phyloP scores from a whole-genome alignment of 2,797 vertebrate species.

The Xenentodon cancila region DNA sequence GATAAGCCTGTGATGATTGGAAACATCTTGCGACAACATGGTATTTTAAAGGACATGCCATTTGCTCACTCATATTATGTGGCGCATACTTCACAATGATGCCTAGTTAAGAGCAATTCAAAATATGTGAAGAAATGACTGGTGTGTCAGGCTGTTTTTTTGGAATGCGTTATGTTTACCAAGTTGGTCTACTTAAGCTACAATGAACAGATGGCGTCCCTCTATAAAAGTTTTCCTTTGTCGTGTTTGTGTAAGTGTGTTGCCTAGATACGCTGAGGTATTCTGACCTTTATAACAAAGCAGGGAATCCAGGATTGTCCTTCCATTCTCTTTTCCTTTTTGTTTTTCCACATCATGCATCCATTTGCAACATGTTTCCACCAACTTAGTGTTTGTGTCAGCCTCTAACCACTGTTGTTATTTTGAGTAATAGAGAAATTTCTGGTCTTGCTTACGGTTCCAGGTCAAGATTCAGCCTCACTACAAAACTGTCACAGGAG shows the following conservation, averaged over 20 bases:
- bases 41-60: constrained; percentile 4
- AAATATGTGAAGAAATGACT: constrained; percentile 8
- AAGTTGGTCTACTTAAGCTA: constrained; percentile 20
- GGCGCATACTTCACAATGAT: not conserved
- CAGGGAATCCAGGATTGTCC: constrained; percentile 22
- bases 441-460: not conserved
- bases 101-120: not conserved
- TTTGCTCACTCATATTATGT: not conserved
- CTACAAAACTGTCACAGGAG: too few relatives aligned
- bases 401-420: not conserved
- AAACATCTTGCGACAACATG: constrained; percentile 28
- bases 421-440: not conserved
- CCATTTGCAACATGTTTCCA: constrained; percentile 7
- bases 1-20: constrained; percentile 28
- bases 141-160: constrained; percentile 23
- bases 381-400: not conserved
- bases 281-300: constrained; percentile 72
- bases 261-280: constrained; percentile 63
- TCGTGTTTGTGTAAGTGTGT: constrained; percentile 35
- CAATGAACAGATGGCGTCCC: constrained; percentile 40
- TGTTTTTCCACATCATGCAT: not conserved
- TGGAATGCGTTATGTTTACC: constrained; percentile 23
- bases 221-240: constrained; percentile 18
- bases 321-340: not conserved
- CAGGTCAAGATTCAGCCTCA: not conserved